Conservation (phyloP, 2,797 vertebrate species). For the Lerista edwardsae region DNA sequence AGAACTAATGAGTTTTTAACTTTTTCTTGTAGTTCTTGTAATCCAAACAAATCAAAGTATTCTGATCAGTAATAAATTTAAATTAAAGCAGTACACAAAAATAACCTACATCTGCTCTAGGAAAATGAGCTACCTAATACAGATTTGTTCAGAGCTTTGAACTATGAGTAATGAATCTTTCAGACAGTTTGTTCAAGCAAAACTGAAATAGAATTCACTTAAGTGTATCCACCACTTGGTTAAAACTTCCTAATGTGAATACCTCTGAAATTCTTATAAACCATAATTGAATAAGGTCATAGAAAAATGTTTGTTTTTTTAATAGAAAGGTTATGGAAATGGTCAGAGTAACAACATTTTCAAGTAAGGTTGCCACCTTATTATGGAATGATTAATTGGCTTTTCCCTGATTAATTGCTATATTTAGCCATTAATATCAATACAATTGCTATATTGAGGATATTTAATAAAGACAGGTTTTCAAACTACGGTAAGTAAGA, state of each 20-base stretch:
- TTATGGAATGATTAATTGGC: not conserved
- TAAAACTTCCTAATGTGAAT: conserved; percentile 58
- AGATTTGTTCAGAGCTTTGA: conserved; percentile 45
- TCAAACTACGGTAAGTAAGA: conserved; percentile 19
- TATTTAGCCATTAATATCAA: conserved; percentile 13
- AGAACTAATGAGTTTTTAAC: conserved; percentile 9
- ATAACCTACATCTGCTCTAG: conserved; percentile 27
- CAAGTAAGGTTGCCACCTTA: not conserved
- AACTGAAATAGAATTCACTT: conserved; percentile 56
- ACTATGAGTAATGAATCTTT: conserved; percentile 57
- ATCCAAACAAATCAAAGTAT: not conserved
- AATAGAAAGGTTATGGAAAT: not conserved
- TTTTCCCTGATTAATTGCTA: conserved; percentile 12
- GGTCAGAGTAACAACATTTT: not conserved
- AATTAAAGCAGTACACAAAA: conserved; percentile 35
- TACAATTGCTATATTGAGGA: not conserved
- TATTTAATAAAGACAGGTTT: conserved; percentile 12
- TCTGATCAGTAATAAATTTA: conserved; percentile 42
- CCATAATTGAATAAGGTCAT: conserved; percentile 26
- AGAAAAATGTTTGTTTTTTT: conserved; percentile 35
- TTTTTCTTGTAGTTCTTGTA: conserved; percentile 35
- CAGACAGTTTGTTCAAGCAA: conserved; percentile 62
- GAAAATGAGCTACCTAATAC: conserved; percentile 61
- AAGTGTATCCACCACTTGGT: conserved; percentile 48
- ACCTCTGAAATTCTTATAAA: conserved; percentile 50